Percentiles rank a stretch among this genome's conserved stretches.
phyloP scores from a whole-genome alignment of 2,888 invertebrate species.

The Melieria omissa region DNA sequence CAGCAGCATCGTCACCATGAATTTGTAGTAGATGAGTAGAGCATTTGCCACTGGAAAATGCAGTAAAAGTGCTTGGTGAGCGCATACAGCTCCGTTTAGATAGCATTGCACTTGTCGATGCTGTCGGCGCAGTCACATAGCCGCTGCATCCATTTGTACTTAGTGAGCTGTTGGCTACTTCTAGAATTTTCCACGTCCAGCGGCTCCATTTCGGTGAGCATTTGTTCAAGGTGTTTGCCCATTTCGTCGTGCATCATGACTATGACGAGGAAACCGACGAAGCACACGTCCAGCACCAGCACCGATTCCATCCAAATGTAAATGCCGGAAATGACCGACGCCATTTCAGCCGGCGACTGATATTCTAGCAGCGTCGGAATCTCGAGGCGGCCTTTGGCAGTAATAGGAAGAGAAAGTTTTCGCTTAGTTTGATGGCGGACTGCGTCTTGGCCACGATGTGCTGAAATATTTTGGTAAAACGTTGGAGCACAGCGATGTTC shows the following conservation, averaged over 20 bases:
- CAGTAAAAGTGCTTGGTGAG: constrained; percentile 48
- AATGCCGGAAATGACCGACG: constrained; percentile 41
- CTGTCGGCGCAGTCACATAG: constrained; percentile 55
- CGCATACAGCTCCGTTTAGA: constrained; percentile 53
- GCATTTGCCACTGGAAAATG: constrained; percentile 57
- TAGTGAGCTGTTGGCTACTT: constrained; percentile 34
- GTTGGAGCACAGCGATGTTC: no score
- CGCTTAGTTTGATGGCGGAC: constrained; percentile 41
- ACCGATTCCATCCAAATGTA: constrained; percentile 57
- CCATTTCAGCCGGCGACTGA: not conserved
- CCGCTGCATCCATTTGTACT: constrained; percentile 51
- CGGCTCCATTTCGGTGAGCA: constrained; percentile 48
- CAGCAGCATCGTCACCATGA: constrained; percentile 50
- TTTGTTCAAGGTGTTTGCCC: constrained; percentile 46
- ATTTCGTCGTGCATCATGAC: constrained; percentile 52
- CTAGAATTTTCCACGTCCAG: constrained; percentile 41
- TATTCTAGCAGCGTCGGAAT: constrained; percentile 43
- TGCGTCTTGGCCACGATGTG: constrained; percentile 42
- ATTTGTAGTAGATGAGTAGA: constrained; percentile 57
- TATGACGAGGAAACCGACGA: constrained; percentile 54
- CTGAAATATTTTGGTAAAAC: constrained; percentile 45
- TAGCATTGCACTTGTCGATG: constrained; percentile 49
- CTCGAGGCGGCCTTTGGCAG: constrained; percentile 51
- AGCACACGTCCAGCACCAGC: constrained; percentile 53
- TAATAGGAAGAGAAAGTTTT: constrained; percentile 45